Percentiles rank a stretch among this genome's conserved stretches.
These are phyloP conservation scores for Enteromius radiatus DNA, from an alignment of 2,797 vertebrate species.

Conservation along the genomic window DNA sequence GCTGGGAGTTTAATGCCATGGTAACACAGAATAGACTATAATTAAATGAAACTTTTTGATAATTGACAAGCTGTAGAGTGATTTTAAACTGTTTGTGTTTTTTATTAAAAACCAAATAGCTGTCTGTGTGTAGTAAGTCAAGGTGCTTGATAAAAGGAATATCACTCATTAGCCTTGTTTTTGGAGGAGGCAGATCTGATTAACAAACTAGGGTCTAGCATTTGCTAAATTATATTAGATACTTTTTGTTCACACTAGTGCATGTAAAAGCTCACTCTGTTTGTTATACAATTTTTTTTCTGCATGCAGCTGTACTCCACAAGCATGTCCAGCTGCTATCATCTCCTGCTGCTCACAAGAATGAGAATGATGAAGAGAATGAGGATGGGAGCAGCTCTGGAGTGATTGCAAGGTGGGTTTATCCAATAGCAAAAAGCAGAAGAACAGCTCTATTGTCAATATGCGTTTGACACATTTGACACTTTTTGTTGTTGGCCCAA, in stretches of 20 bases:
- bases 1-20: conserved; percentile 19
- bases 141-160: neutral
- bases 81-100: conserved; percentile 10
- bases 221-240: neutral
- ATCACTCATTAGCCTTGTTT: neutral
- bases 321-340: neutral
- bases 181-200: neutral
- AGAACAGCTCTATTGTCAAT: neutral
- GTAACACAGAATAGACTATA: conserved; percentile 29
- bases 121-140: neutral
- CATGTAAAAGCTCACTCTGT: neutral
- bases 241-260: neutral
- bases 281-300: neutral
- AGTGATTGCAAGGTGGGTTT: conserved; percentile 1
- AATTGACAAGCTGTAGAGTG: neutral
- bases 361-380: neutral
- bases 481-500: neutral
- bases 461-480: neutral
- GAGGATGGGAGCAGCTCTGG: neutral
- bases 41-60: conserved; percentile 17
- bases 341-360: neutral
- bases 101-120: neutral
- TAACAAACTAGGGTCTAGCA: neutral
- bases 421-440: neutral
- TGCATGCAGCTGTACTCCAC: neutral